A percentile compares a stretch with the other conserved stretches of the same genome.
Evolutionary conservation across 1,140 invertebrate species (phyloP).

Genomic region (Penaeus vannamei): DNA sequence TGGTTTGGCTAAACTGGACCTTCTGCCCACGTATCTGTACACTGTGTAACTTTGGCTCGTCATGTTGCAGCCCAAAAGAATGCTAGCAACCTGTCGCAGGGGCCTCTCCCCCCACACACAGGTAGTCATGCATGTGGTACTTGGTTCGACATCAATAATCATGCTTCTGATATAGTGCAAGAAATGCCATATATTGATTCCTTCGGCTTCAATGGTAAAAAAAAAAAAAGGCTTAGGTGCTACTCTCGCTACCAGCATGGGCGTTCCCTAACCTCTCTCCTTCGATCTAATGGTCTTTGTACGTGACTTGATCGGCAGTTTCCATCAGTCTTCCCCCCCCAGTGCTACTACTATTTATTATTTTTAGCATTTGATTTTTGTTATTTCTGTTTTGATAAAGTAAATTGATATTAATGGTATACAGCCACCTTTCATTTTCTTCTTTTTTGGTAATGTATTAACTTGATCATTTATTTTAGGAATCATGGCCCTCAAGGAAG

Average conservation of each 20-base stretch:
- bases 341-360: too few species aligned
- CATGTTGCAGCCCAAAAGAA: conserved; percentile 49
- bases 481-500: too few species aligned
- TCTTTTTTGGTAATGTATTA: too few species aligned
- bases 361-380: too few species aligned
- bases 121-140: conserved; percentile 50
- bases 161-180: conserved; percentile 49
- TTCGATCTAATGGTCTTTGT: neutral
- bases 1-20: too few species aligned
- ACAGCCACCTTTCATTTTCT: too few species aligned
- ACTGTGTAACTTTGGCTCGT: conserved; percentile 42
- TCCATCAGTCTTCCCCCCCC: neutral
- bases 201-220: conserved; percentile 50
- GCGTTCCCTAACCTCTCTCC: conserved; percentile 5
- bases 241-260: conserved; percentile 25
- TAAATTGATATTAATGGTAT: too few species aligned
- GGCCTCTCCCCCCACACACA: conserved; percentile 18
- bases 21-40: neutral
- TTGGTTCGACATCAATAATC: conserved; percentile 47
- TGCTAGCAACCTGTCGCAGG: conserved; percentile 49
- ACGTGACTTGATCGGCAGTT: neutral
- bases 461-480: too few species aligned
- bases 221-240: conserved; percentile 12
- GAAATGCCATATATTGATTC: conserved; percentile 56
- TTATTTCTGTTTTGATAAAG: too few species aligned